Evolutionary conservation across 2,888 invertebrate species (phyloP), one percentile per base, ranked within the genome.

Genomic region (Rotaria macrura): DNA sequence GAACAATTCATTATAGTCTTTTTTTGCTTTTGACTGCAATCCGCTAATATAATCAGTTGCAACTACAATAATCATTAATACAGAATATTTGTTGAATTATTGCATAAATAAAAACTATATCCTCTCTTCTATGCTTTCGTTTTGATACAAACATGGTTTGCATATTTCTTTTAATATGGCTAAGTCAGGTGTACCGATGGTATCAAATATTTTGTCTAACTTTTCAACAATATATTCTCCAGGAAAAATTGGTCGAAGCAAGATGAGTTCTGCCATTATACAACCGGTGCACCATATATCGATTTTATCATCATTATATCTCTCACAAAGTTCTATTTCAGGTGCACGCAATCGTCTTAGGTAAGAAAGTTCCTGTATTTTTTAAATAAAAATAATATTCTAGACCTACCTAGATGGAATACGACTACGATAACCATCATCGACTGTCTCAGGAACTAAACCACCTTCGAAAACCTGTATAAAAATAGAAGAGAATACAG

Each of bases 261-360:
- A 97, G 87, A 98, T 92, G 88, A 98, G 92, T 91, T 98, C 98
- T 25, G 97, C 98, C 95, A 98, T 97, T 89, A 98, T 98, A 92
- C 98, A 98, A 47, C 98, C 98, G 84, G 98, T 97, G 0, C 96
- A 97, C 98, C 98, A 98, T 90, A 98, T 96, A 91, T 98, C 98
- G 87, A 98, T 97, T 93, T 90, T 87, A 90, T 88, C 84, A 87
- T 85, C 86, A 49, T 85, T 83, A 87, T n/a, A 17, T 85, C 25
- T 52, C 20, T 49, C 23, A 40, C 43, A 23, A 40, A 40, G 43
- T 14, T 2, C 17, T 40, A n/a, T 25, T n/a, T 74, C 74, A 10
- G 74, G 74, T 40, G 74, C 38, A 10, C 38, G 74, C 74, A 40
- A 40, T 43, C 74, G 43, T 74, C 74, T 65, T 34, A 65, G 29